Conservation (phyloP, 2,888 invertebrate genomes). For the Osmoderma eremita region DNA sequence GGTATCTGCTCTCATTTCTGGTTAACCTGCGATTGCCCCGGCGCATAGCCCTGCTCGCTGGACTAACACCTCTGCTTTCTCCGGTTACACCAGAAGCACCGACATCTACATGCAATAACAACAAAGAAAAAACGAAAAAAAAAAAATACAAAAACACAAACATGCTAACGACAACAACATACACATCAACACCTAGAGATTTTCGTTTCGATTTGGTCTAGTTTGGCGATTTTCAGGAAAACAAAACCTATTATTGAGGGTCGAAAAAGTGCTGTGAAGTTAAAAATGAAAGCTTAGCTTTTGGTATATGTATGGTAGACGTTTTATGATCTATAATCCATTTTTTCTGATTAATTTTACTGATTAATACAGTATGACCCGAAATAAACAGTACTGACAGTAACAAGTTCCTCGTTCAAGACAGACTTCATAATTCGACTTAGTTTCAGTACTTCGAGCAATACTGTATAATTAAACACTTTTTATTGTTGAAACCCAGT, state of each 20-base stretch:
- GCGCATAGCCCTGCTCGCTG: constrained; percentile 64
- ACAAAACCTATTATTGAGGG: not conserved
- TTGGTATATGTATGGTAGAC: no score
- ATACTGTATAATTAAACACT: no score
- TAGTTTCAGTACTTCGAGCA: no score
- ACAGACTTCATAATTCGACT: no score
- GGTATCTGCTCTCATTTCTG: constrained; percentile 93
- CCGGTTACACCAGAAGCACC: constrained; percentile 54
- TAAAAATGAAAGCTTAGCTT: no score
- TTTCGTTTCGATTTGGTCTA: not conserved
- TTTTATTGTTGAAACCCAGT: no score
- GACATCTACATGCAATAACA: constrained; percentile 61
- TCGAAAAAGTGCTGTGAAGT: not conserved
- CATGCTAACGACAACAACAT: constrained; percentile 34
- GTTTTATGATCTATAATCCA: no score
- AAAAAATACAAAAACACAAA: constrained; percentile 28
- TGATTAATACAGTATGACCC: no score
- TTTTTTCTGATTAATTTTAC: no score
- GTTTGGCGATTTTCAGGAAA: not conserved
- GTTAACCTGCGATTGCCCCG: constrained; percentile 89
- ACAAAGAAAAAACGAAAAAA: constrained; percentile 48
- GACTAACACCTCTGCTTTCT: constrained; percentile 59
- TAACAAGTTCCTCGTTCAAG: no score
- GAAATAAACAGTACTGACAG: no score
- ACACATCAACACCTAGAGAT: no score